phyloP scores from a whole-genome alignment of 2,797 vertebrate species.

The Sebastes miniatus region DNA sequence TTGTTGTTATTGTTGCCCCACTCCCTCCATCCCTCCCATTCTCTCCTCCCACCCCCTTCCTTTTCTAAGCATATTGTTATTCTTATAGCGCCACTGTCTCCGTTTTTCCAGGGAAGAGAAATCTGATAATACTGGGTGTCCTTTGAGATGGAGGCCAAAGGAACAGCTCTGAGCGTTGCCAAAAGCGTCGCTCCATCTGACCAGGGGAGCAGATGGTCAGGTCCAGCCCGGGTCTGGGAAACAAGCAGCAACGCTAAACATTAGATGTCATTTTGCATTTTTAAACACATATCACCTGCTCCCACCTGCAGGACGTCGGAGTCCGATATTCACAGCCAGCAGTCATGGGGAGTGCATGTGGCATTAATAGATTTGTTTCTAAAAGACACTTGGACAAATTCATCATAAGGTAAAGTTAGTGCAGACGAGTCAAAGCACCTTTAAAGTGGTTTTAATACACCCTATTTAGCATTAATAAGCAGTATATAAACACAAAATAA shows the following conservation, averaged over 20 bases:
- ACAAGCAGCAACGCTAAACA: conserved; percentile 76
- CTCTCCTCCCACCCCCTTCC: conserved; percentile 29
- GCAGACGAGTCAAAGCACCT: conserved; percentile 5
- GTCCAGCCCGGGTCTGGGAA: conserved; percentile 74
- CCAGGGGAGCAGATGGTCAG: conserved; percentile 86
- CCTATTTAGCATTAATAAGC: not conserved
- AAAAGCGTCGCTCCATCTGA: conserved; percentile 84
- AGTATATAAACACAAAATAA: not conserved
- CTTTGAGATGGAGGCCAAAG: conserved; percentile 89
- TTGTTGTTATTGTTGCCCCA: conserved; percentile 87
- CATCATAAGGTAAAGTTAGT: conserved; percentile 26
- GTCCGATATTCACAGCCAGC: conserved; percentile 66
- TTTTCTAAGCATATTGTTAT: conserved; percentile 81
- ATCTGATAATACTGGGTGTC: conserved; percentile 90
- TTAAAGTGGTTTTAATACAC: not conserved
- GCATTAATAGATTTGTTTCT: conserved; percentile 65
- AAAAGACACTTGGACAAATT: conserved; percentile 45
- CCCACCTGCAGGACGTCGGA: conserved; percentile 79
- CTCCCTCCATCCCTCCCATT: conserved; percentile 45
- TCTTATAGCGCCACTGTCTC: conserved; percentile 69
- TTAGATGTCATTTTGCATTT: conserved; percentile 85
- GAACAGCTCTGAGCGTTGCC: conserved; percentile 88
- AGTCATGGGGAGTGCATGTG: conserved; percentile 49
- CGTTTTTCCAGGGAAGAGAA: conserved; percentile 81
- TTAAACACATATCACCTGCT: conserved; percentile 78